A percentile compares a stretch with the other conserved stretches of the same genome.
Evolutionary conservation across 1,140 invertebrate genomes (phyloP).

Genomic region (Drosophila orena): DNA sequence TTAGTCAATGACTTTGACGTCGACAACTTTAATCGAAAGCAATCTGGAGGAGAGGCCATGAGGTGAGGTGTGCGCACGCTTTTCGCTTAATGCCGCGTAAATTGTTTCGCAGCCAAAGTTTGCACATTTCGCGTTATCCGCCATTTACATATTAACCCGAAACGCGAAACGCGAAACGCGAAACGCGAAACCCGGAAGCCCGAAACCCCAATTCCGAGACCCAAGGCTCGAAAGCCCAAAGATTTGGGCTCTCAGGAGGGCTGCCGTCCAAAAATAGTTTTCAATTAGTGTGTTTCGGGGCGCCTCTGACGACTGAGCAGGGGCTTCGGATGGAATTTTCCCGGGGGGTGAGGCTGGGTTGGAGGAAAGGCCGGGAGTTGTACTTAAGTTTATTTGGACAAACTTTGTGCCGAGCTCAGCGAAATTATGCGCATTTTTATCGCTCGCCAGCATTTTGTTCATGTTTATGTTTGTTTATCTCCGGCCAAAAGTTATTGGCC

Average conservation of each 20-base stretch:
- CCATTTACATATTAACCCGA: constrained; percentile 80
- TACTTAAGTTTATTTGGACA: constrained; percentile 73
- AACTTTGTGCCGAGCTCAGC: constrained; percentile 60
- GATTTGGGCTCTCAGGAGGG: constrained; percentile 26
- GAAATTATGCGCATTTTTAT: constrained; percentile 81
- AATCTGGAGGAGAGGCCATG: constrained; percentile 37
- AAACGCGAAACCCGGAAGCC: constrained; percentile 5
- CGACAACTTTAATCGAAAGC: constrained; percentile 80
- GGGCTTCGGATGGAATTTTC: constrained; percentile 29
- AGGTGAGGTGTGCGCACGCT: constrained; percentile 75
- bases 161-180: constrained; percentile 23
- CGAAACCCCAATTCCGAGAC: background rate
- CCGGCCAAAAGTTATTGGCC: constrained; percentile 54
- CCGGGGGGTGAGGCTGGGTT: background rate
- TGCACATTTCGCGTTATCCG: constrained; percentile 78
- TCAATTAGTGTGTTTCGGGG: constrained; percentile 68
- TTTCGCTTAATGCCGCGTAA: constrained; percentile 80
- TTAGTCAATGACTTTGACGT: constrained; percentile 81
- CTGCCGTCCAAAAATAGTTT: constrained; percentile 76
- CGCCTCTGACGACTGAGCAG: constrained; percentile 15
- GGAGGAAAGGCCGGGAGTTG: constrained; percentile 32
- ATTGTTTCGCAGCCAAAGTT: constrained; percentile 81
- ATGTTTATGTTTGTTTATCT: constrained; percentile 71
- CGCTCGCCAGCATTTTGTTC: constrained; percentile 41
- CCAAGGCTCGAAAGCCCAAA: constrained; percentile 2